A percentile compares a stretch with the other conserved stretches of the same genome.
phyloP scores from a whole-genome alignment of 1,140 invertebrate genomes.

The Drosophila orosa region DNA sequence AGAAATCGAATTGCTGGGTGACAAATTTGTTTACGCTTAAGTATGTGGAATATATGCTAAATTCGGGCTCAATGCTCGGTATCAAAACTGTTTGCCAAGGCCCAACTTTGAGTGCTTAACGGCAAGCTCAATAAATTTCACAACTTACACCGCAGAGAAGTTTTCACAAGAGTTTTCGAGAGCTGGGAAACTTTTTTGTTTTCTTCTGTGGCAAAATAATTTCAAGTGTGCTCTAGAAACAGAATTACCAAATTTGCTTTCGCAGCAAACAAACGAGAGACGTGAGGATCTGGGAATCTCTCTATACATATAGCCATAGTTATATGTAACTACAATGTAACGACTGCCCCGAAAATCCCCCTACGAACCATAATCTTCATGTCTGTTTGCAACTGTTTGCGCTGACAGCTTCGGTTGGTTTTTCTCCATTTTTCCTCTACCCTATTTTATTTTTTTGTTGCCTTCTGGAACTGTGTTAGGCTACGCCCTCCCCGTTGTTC shows the following conservation, averaged over 20 bases:
- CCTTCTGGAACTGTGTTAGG: slow-evolving; percentile 18
- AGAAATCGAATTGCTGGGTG: slow-evolving; percentile 6
- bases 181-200: slow-evolving; percentile 19
- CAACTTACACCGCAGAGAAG: slow-evolving; percentile 38
- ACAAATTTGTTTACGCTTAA: slow-evolving; percentile 42
- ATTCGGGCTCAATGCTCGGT: slow-evolving; percentile 16
- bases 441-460: not conserved
- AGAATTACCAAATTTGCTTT: slow-evolving; percentile 53
- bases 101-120: slow-evolving; percentile 40
- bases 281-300: slow-evolving; percentile 45
- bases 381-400: slow-evolving; percentile 79
- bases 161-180: slow-evolving; percentile 16
- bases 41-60: slow-evolving; percentile 18
- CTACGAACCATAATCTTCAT: slow-evolving; percentile 70
- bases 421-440: slow-evolving; percentile 1
- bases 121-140: slow-evolving; percentile 43
- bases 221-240: slow-evolving; percentile 37
- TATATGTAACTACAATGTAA: slow-evolving; percentile 42
- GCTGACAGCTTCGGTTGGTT: slow-evolving; percentile 62
- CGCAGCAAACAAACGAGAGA: slow-evolving; percentile 40
- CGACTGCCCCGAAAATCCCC: slow-evolving; percentile 36
- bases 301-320: slow-evolving; percentile 18
- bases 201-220: slow-evolving; percentile 28
- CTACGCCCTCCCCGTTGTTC: slow-evolving; percentile 5
- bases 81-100: slow-evolving; percentile 32